These are phyloP conservation scores for Plecotus auritus DNA, from an alignment of 2,113 vertebrate genomes.

Conservation along the genomic window DNA sequence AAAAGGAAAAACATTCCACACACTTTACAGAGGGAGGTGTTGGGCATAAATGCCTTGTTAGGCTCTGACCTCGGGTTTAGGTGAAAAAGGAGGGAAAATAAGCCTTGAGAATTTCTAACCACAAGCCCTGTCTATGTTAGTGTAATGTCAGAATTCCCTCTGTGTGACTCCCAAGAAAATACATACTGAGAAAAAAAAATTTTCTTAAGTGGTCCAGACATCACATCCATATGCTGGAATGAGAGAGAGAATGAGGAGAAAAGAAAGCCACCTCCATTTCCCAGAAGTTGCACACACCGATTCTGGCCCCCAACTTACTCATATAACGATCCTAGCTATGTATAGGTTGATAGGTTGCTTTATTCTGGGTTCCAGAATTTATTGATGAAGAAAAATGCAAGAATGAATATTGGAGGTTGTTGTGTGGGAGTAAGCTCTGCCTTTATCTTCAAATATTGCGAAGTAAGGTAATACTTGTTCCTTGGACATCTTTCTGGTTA, in stretches of 20 bases:
- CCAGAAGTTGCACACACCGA: neutral
- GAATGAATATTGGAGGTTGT: neutral
- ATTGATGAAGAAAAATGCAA: neutral
- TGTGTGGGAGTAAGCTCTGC: neutral
- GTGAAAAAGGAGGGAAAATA: neutral
- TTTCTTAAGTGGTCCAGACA: neutral
- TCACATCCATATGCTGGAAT: neutral
- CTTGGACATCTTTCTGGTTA: neutral
- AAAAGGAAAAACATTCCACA: neutral
- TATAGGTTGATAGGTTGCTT: neutral
- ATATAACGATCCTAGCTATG: accelerated
- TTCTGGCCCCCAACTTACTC: neutral
- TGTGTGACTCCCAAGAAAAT: neutral
- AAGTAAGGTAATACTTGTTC: neutral
- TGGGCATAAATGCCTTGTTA: neutral
- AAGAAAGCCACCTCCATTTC: neutral
- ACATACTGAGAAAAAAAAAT: neutral
- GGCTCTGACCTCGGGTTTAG: neutral
- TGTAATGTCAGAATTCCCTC: neutral
- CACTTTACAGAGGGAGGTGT: neutral
- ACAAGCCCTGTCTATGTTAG: neutral
- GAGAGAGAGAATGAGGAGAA: neutral
- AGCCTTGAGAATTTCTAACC: neutral
- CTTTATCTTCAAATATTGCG: neutral
- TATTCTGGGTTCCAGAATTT: neutral